These are phyloP conservation scores for Listronotus oregonensis DNA, from an alignment of 1,140 invertebrate genomes.

Conservation along the genomic window DNA sequence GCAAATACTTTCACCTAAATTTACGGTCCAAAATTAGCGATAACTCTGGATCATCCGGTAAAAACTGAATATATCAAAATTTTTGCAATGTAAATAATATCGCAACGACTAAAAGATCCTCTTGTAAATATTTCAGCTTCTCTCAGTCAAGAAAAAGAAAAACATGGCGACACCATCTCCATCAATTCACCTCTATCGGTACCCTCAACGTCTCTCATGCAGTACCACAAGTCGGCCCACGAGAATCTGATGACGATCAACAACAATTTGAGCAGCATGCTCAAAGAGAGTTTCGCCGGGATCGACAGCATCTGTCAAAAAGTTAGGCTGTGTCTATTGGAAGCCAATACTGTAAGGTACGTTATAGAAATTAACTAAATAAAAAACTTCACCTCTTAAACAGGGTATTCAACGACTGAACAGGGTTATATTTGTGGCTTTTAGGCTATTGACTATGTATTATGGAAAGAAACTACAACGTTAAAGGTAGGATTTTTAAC, in stretches of 20 bases:
- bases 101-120: not conserved
- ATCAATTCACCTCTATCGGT: not conserved
- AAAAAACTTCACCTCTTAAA: too few relatives aligned
- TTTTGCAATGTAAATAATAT: too few relatives aligned
- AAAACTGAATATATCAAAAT: too few relatives aligned
- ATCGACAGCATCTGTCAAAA: conserved; percentile 43
- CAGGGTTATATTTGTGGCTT: too few relatives aligned
- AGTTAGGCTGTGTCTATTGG: conserved; percentile 34
- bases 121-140: not conserved
- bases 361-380: too few relatives aligned
- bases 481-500: too few relatives aligned
- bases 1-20: too few relatives aligned
- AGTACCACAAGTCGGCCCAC: conserved; percentile 29
- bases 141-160: not conserved
- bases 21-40: too few relatives aligned
- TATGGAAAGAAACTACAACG: too few relatives aligned
- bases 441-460: too few relatives aligned
- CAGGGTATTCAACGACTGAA: too few relatives aligned
- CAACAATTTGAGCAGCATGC: conserved; percentile 44
- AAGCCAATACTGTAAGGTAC: conserved; percentile 14
- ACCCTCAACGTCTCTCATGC: not conserved
- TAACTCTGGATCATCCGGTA: too few relatives aligned
- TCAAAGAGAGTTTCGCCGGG: conserved; percentile 40
- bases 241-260: conserved; percentile 40
- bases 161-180: conserved; percentile 6